Base-by-base conservation (phyloP, 1,140 invertebrate species). In the Ooceraea biroi region DNA sequence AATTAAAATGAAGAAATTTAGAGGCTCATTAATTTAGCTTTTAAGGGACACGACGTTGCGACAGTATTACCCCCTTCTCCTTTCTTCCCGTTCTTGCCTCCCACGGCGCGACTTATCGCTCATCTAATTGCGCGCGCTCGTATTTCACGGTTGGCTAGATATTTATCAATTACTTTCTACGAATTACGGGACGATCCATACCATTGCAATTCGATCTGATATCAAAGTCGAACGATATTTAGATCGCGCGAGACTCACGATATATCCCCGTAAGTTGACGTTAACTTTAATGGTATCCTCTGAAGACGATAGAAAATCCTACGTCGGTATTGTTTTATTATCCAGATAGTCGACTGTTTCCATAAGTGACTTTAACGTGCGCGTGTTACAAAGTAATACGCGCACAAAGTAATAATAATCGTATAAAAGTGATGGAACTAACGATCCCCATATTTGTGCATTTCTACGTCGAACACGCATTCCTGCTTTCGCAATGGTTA, bases 1-100 rank as follows among this genome's bases (percentile, higher is more conserved):
- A 87, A 87, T 87, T 87, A 87, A 77, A 83, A 25, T 71, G 61
- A n/a, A 36, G 46, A 69, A 83, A 87, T 87, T 87, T 77, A 74
- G 41, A 57, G 65, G 69, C 30, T 48, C 50, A 58, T 80, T 80
- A 80, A 80, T 80, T 58, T 58, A 46, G 66, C 76, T 19, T 57
- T 57, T 80, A 80, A 80, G 36, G 68, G 76, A 71, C 76, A 48
- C 63, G 30, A 78, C 17, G 65, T 58, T 46, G 48, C 50, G 50
- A 44, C 48, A 36, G 17, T 22, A 50, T 58, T 65, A 36, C 36
- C 36, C 36, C 36, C 7, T 7, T 36, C 36, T 36, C 36, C 36
- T 7, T 36, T 7, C 36, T 36, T 7, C 36, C 36, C 25, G 50
- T 58, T 65, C n/a, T n/a, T n/a, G n/a, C 14, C 60, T 50, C 30